Evolutionary conservation across 1,140 invertebrate genomes (phyloP).

Genomic region (Drosophila navojoa): DNA sequence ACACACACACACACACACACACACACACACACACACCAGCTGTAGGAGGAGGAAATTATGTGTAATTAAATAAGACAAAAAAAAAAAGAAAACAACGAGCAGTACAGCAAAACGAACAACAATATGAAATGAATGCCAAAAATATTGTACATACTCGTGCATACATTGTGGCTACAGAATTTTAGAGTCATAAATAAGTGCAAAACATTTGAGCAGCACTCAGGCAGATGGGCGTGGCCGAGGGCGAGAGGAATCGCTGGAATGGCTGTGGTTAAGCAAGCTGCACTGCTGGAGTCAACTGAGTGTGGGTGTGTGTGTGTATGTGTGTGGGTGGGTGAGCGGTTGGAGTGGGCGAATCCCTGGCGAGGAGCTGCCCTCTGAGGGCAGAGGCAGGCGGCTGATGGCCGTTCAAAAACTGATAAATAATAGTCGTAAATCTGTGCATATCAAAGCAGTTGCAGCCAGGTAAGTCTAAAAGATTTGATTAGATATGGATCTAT

Average conservation of each 20-base stretch:
- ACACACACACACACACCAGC: conserved; percentile 24
- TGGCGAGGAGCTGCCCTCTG: too few relatives aligned
- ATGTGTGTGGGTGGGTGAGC: too few relatives aligned
- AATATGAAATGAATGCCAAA: conserved; percentile 53
- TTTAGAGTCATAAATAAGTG: conserved; percentile 20
- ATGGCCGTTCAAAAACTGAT: too few relatives aligned
- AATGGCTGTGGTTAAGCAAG: not conserved
- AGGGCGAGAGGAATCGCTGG: not conserved
- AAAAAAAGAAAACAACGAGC: not conserved
- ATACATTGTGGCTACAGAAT: conserved; percentile 10
- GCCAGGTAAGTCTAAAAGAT: too few relatives aligned
- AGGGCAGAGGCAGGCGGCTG: too few relatives aligned
- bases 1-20: conserved; percentile 27
- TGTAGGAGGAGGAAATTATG: conserved; percentile 48
- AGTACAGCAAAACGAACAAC: conserved; percentile 31
- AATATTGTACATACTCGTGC: conserved; percentile 29
- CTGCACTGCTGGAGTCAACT: too few relatives aligned
- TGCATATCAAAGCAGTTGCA: too few relatives aligned
- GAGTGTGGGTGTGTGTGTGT: too few relatives aligned
- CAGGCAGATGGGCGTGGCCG: not conserved
- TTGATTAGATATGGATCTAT: too few relatives aligned
- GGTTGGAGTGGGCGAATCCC: too few relatives aligned
- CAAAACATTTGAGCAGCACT: conserved; percentile 26
- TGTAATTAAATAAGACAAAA: conserved; percentile 63
- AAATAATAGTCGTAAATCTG: too few relatives aligned